Conservation (phyloP, 2,888 invertebrate species). For the Creontiades dilutus region DNA sequence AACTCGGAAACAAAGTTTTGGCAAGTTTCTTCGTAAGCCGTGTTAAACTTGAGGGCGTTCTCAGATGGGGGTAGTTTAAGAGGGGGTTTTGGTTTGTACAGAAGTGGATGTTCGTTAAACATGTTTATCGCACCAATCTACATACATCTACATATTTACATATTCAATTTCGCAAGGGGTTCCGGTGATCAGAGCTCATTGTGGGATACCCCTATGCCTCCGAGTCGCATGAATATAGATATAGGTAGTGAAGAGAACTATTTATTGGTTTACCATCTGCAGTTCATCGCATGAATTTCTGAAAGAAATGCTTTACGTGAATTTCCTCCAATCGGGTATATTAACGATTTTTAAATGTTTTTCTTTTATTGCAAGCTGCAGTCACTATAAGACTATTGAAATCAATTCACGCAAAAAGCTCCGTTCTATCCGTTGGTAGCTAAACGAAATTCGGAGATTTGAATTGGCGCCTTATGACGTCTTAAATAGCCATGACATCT, state of each 20-base stretch:
- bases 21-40: conserved; percentile 8
- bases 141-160: conserved; percentile 72
- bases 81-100: conserved; percentile 24
- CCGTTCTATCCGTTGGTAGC: no score
- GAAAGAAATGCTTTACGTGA: no score
- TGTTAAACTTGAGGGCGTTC: conserved; percentile 33
- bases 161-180: conserved; percentile 63
- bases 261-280: conserved; percentile 40
- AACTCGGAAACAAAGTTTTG: conserved; percentile 23
- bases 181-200: conserved; percentile 53
- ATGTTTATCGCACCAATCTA: conserved; percentile 69
- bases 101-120: conserved; percentile 46
- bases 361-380: no score
- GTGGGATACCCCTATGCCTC: not conserved
- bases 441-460: no score
- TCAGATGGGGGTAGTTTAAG: not conserved
- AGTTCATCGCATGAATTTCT: not conserved
- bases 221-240: conserved; percentile 58
- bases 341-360: no score
- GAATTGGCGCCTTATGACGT: no score
- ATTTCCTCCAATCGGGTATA: no score
- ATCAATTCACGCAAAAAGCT: no score
- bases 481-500: no score
- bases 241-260: not conserved
- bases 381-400: no score